Evolutionary conservation across 2,797 vertebrate species (phyloP).

Genomic region (Sarcophilus harrisii): DNA sequence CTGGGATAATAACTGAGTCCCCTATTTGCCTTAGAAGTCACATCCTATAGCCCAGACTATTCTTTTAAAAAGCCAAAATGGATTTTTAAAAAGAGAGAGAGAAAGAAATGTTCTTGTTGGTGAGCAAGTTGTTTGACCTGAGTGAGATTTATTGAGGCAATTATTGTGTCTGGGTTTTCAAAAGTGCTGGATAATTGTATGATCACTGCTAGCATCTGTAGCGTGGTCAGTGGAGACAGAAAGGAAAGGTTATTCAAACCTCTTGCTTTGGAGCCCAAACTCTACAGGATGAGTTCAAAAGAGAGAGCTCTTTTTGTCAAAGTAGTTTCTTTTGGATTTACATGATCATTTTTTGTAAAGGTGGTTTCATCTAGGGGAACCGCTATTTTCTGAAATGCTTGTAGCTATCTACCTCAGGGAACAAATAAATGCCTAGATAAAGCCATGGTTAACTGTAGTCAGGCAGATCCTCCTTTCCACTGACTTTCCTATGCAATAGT

Average conservation of each 20-base stretch:
- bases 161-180: conserved; percentile 58
- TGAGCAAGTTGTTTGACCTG: conserved; percentile 19
- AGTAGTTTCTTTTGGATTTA: conserved; percentile 17
- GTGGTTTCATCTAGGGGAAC: not conserved
- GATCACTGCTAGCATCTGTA: conserved; percentile 45
- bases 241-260: conserved; percentile 58
- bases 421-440: not conserved
- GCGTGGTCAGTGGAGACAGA: conserved; percentile 19
- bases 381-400: conserved; percentile 3
- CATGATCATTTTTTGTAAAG: conserved; percentile 24
- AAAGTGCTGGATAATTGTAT: conserved; percentile 66
- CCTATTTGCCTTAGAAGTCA: not conserved
- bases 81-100: conserved; percentile 43
- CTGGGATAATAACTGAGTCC: not conserved
- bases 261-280: conserved; percentile 38
- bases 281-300: not conserved
- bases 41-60: conserved; percentile 26
- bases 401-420: not conserved
- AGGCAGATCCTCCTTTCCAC: conserved; percentile 4
- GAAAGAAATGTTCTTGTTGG: conserved; percentile 55
- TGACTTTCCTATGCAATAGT: conserved; percentile 50
- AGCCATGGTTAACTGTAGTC: not conserved
- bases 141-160: conserved; percentile 56
- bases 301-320: conserved; percentile 26
- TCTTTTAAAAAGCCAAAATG: conserved; percentile 62